phyloP scores from a whole-genome alignment of 2,113 vertebrate genomes.

The Labrus mixtus region DNA sequence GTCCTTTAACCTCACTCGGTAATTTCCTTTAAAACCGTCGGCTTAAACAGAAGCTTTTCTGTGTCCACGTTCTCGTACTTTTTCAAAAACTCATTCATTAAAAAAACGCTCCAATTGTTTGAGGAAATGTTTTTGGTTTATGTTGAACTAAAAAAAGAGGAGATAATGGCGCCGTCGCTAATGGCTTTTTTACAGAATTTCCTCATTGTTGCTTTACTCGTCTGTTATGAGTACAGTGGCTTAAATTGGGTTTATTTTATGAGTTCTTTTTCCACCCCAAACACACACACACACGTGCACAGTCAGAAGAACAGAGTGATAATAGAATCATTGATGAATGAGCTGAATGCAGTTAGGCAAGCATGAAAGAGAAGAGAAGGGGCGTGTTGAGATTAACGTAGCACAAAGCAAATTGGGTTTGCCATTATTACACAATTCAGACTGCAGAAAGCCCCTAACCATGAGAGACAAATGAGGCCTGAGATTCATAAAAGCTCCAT shows the following conservation, averaged over 20 bases:
- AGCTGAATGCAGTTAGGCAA: conserved; percentile 76
- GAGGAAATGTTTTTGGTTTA: conserved; percentile 64
- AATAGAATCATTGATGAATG: conserved; percentile 82
- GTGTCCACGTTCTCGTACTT: conserved; percentile 1
- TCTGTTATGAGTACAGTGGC: conserved; percentile 53
- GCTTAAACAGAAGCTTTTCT: conserved; percentile 36
- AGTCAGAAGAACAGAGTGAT: conserved; percentile 66
- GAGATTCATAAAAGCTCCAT: conserved; percentile 83
- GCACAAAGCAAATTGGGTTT: conserved; percentile 83
- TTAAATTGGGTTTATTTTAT: conserved; percentile 67
- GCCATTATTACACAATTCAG: conserved; percentile 81
- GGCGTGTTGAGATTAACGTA: conserved; percentile 80
- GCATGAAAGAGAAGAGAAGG: conserved; percentile 77
- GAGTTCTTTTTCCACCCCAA: neutral
- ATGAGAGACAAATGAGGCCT: conserved; percentile 83
- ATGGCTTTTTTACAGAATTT: conserved; percentile 57
- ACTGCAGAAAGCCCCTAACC: conserved; percentile 80
- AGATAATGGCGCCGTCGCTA: conserved; percentile 57
- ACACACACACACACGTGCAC: conserved; percentile 29
- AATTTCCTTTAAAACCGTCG: conserved; percentile 25
- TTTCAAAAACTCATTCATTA: conserved; percentile 30
- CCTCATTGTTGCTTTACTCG: conserved; percentile 61
- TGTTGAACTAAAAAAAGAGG: conserved; percentile 51
- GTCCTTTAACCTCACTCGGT: conserved; percentile 57
- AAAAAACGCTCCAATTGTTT: conserved; percentile 56